A percentile compares a stretch with the other conserved stretches of the same genome.
These are phyloP conservation scores for Aplocera efformata DNA, from an alignment of 2,888 invertebrate genomes.

Conservation along the genomic window DNA sequence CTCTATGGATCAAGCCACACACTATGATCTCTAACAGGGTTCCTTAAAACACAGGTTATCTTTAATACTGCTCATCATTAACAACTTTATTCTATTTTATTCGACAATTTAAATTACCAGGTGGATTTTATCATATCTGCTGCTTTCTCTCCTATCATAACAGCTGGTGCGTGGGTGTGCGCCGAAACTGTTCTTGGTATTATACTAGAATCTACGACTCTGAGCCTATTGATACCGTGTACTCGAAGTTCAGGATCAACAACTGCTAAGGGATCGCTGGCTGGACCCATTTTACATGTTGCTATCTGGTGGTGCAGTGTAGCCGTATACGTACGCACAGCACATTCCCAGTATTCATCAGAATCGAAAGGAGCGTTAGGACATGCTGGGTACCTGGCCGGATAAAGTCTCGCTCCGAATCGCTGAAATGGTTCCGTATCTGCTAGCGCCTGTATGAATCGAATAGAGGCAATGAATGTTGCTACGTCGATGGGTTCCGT, in stretches of 20 bases:
- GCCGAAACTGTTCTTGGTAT: conserved; percentile 77
- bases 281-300: conserved; percentile 84
- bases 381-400: conserved; percentile 82
- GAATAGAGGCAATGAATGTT: conserved; percentile 81
- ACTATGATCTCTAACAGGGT: too few species aligned
- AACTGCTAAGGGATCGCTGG: conserved; percentile 79
- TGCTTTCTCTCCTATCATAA: conserved; percentile 80
- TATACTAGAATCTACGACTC: conserved; percentile 78
- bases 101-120: conserved; percentile 41
- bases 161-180: conserved; percentile 78
- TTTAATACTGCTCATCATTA: too few species aligned
- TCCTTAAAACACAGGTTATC: too few species aligned
- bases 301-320: conserved; percentile 84
- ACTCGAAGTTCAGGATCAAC: conserved; percentile 81
- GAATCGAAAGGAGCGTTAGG: conserved; percentile 66
- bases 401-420: conserved; percentile 75
- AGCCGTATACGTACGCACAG: conserved; percentile 79
- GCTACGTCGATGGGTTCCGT: conserved; percentile 81
- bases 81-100: background rate
- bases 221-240: conserved; percentile 65
- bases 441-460: conserved; percentile 69
- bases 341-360: conserved; percentile 84
- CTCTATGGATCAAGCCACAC: too few species aligned
- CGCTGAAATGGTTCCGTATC: conserved; percentile 73
- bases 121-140: conserved; percentile 77